These are phyloP conservation scores for Lithophane socia DNA, from an alignment of 2,888 invertebrate species.

Conservation along the genomic window DNA sequence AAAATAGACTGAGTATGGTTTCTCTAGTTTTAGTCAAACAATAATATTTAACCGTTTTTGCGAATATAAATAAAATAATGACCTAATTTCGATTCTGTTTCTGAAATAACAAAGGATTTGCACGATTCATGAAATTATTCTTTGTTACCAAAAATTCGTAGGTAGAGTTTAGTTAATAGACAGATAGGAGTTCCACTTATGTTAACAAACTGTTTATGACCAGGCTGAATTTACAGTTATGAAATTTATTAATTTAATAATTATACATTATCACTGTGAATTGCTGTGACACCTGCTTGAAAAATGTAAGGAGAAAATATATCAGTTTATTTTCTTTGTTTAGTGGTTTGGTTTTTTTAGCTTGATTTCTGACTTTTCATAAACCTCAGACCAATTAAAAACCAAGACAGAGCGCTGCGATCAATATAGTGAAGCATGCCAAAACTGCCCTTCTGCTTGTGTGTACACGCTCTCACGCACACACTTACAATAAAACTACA, in stretches of 20 bases:
- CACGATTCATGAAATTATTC: background rate
- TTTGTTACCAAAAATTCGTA: background rate
- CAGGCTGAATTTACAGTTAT: background rate
- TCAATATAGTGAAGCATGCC: too few species aligned
- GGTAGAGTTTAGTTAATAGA: background rate
- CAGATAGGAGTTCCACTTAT: background rate
- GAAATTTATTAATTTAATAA: background rate
- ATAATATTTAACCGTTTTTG: background rate
- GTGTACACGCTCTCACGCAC: too few species aligned
- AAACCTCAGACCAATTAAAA: too few species aligned
- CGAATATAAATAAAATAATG: background rate
- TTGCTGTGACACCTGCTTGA: background rate
- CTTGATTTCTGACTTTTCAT: too few species aligned
- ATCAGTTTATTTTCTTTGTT: background rate
- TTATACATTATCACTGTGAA: background rate
- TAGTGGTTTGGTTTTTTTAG: background rate
- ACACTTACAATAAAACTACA: too few species aligned
- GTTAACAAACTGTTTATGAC: background rate
- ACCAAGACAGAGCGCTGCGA: too few species aligned
- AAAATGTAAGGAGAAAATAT: background rate
- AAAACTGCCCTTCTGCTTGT: too few species aligned
- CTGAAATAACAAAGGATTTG: slow-evolving; percentile 9
- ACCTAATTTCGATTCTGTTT: background rate
- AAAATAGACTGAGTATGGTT: background rate
- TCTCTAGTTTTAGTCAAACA: background rate